Evolutionary conservation across 1,140 invertebrate species (phyloP).

Genomic region (Pristionchus pacificus): DNA sequence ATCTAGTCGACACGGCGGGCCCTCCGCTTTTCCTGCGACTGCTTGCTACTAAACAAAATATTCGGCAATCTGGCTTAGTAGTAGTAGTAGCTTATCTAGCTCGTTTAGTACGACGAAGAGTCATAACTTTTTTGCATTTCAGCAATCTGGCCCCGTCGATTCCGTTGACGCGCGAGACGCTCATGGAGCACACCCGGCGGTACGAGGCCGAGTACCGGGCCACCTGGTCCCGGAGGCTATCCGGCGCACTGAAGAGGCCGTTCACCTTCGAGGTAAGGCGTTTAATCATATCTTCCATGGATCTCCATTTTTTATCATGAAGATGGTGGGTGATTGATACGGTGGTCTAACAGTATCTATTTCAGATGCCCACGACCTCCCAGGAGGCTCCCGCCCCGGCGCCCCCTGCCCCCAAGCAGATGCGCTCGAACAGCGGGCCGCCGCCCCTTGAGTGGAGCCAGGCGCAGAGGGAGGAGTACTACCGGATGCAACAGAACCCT

Average conservation of each 20-base stretch:
- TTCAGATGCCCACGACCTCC: neutral
- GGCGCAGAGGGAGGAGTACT: constrained; percentile 11
- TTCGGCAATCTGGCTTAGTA: too few species aligned
- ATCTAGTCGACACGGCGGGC: too few species aligned
- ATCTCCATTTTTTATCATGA: neutral
- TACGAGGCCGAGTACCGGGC: constrained; percentile 46
- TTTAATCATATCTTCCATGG: neutral
- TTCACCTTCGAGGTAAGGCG: neutral
- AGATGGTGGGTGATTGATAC: neutral
- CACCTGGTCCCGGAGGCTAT: constrained; percentile 34
- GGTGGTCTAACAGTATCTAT: neutral
- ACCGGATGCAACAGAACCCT: constrained; percentile 18
- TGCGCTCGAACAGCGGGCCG: neutral
- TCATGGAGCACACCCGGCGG: constrained; percentile 43
- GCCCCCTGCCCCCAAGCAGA: neutral
- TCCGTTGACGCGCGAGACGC: constrained; percentile 46
- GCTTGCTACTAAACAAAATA: too few species aligned
- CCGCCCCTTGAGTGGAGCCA: constrained; percentile 11
- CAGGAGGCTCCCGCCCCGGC: constrained; percentile 19
- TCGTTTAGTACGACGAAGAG: too few species aligned
- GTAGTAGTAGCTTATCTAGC: too few species aligned
- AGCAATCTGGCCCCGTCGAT: constrained; percentile 9
- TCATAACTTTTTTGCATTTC: too few species aligned
- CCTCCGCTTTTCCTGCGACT: too few species aligned
- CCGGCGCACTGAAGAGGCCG: constrained; percentile 21